Evolutionary conservation across 92 coral and sea anemone genomes (phyloP).

Genomic region (Umimayanthus kanabou): DNA sequence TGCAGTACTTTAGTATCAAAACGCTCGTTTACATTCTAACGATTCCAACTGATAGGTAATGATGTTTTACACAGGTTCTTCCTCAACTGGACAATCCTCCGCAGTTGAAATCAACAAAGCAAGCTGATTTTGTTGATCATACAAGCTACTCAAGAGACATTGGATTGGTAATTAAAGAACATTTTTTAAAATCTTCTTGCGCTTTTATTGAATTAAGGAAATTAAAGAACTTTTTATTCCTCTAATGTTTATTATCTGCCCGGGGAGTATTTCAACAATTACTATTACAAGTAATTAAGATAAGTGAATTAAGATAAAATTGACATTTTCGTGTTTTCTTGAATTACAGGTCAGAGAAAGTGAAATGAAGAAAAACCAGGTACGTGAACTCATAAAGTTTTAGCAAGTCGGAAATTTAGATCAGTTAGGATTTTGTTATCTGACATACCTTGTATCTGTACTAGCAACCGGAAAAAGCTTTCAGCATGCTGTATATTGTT

Average conservation of each 20-base stretch:
- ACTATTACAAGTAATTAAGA: not conserved
- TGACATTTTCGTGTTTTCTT: not conserved
- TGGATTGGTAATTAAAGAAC: constrained; percentile 45
- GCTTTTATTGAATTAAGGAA: not conserved
- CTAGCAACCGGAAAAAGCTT: not conserved
- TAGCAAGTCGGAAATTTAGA: too few species aligned
- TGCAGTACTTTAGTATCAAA: too few species aligned
- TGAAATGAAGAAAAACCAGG: constrained; percentile 71
- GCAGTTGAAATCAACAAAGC: constrained; percentile 59
- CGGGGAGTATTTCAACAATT: too few species aligned
- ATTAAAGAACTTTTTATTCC: too few species aligned
- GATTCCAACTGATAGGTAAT: too few species aligned
- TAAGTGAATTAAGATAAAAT: not conserved
- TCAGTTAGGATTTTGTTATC: too few species aligned
- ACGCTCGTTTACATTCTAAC: not conserved
- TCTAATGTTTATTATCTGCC: too few species aligned
- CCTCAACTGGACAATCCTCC: constrained; percentile 47
- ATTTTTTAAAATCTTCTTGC: too few species aligned
- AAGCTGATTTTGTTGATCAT: constrained; percentile 72
- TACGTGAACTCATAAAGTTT: not conserved
- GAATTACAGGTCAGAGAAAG: constrained; percentile 59
- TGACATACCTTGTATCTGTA: not conserved
- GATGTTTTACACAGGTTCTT: constrained; percentile 47
- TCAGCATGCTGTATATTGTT: not conserved
- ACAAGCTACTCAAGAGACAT: constrained; percentile 29